Evolutionary conservation across 2,113 vertebrate genomes (phyloP), one percentile per base, ranked within the genome.

Genomic region (Pteronura brasiliensis): DNA sequence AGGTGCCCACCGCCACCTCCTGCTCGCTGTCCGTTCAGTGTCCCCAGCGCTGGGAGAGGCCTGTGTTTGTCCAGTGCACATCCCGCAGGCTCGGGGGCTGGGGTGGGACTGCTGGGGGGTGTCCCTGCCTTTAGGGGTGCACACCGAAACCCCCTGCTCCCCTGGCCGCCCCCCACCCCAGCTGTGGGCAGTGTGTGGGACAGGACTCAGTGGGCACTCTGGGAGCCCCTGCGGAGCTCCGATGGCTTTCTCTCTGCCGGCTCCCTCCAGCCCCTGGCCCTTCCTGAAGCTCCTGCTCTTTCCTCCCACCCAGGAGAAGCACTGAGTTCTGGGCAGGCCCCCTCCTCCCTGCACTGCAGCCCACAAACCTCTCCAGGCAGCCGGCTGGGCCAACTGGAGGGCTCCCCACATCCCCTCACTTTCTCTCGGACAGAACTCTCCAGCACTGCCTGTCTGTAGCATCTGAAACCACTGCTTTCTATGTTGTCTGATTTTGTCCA

Each of bases 401-500:
- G 39, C 27, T 21, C 12, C 0, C 25, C 0, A 1, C 17, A 12
- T 27, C 29, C 34, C 36, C 34, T 1, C 12, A 17, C 11, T 15
- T 11, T 15, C 25, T 23, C 83, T 9, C 7, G 0, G 15, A 49
- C 36, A 23, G 34, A 3, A 27, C 23, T 42, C 23, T 31, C 31
- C 31, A 5, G 8, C 2, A 31, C 23, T 14, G 25, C 49, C 63
- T 25, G 3, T 23, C 15, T 80, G 61, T 12, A 18, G 76, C 6
- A 8, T 39, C 13, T 8, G 76, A 36, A 39, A 71, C 5, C 25
- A 0, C 1, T 18, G 52, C 39, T 27, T 72, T 72, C 42, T 59
- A 0, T 2, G 44, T 34, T 14, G 74, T 31, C 92, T 39, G 12
- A 5, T 52, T 59, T 49, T 27, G n/a, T 18, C 88, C 23, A 82